These are phyloP conservation scores for Diplodus puntazzo DNA, from an alignment of 2,797 vertebrate genomes.

Conservation along the genomic window DNA sequence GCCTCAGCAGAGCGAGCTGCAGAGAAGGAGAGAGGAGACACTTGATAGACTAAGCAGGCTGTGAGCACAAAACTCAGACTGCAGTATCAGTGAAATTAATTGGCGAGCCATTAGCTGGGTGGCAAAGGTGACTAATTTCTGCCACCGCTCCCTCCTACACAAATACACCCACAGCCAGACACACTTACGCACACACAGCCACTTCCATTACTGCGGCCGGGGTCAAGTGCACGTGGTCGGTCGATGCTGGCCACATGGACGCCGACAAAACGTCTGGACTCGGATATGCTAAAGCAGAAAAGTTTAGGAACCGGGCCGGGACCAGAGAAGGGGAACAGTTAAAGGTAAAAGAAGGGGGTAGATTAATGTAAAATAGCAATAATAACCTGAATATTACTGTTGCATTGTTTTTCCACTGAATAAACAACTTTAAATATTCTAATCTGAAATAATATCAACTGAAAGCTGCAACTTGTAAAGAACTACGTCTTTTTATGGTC, in stretches of 20 bases:
- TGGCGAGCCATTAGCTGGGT: slow-evolving; percentile 55
- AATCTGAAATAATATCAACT: neutral
- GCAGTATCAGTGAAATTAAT: slow-evolving; percentile 53
- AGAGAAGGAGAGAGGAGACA: slow-evolving; percentile 14
- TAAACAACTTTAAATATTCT: neutral
- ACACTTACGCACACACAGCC: slow-evolving; percentile 14
- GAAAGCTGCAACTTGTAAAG: neutral
- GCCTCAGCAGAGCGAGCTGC: slow-evolving; percentile 27
- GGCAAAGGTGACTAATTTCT: slow-evolving; percentile 57
- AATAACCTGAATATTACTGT: neutral
- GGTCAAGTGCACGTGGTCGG: slow-evolving; percentile 56
- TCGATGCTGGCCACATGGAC: slow-evolving; percentile 50
- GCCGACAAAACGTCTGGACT: slow-evolving; percentile 36
- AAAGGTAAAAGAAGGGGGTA: neutral
- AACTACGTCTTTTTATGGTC: neutral
- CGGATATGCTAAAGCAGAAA: slow-evolving; percentile 21
- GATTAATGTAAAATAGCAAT: neutral
- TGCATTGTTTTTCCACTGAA: neutral
- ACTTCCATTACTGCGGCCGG: slow-evolving; percentile 46
- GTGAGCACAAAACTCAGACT: slow-evolving; percentile 37
- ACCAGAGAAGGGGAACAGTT: neutral
- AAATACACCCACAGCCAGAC: neutral
- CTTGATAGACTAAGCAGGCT: slow-evolving; percentile 29
- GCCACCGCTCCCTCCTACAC: slow-evolving; percentile 13
- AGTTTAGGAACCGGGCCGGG: slow-evolving; percentile 16